A percentile compares a stretch with the other conserved stretches of the same genome.
Evolutionary conservation across 2,888 invertebrate species (phyloP).

Genomic region (Polydrusus cervinus): DNA sequence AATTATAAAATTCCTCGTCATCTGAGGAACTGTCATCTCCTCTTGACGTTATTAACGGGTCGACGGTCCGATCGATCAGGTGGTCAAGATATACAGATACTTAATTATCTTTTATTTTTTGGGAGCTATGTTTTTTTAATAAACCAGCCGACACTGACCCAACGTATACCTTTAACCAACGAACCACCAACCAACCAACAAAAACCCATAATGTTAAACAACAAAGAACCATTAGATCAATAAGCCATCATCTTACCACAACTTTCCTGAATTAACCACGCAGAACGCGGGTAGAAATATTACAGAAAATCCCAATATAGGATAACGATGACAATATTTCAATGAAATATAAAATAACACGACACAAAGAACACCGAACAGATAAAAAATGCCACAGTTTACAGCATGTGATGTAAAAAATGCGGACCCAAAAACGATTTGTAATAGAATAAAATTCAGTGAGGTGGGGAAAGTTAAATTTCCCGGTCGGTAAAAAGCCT

Average conservation of each 20-base stretch:
- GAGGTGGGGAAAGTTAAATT: slow-evolving; percentile 47
- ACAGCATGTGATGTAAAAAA: slow-evolving; percentile 49
- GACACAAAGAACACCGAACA: slow-evolving; percentile 44
- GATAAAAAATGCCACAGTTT: slow-evolving; percentile 50
- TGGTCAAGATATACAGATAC: too few relatives aligned
- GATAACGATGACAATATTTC: slow-evolving; percentile 51
- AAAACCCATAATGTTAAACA: too few relatives aligned
- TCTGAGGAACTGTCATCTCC: too few relatives aligned
- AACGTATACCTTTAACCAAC: too few relatives aligned
- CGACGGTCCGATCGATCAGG: too few relatives aligned
- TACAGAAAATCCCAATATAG: slow-evolving; percentile 45
- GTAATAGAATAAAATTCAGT: slow-evolving; percentile 49
- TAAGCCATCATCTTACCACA: neutral
- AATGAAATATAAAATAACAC: slow-evolving; percentile 46
- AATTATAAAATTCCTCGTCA: too few relatives aligned
- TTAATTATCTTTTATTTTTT: too few relatives aligned
- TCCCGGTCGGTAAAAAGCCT: slow-evolving; percentile 31
- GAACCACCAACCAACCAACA: too few relatives aligned
- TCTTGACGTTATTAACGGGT: too few relatives aligned
- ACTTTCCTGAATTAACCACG: neutral
- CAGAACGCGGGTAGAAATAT: neutral
- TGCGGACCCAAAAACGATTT: slow-evolving; percentile 41
- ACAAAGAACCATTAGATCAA: neutral
- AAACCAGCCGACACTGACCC: too few relatives aligned
- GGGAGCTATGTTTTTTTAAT: too few relatives aligned